Percentiles rank a stretch among this genome's conserved stretches.
Conservation (phyloP, 2,797 vertebrate genomes). For the Trachops cirrhosus region DNA sequence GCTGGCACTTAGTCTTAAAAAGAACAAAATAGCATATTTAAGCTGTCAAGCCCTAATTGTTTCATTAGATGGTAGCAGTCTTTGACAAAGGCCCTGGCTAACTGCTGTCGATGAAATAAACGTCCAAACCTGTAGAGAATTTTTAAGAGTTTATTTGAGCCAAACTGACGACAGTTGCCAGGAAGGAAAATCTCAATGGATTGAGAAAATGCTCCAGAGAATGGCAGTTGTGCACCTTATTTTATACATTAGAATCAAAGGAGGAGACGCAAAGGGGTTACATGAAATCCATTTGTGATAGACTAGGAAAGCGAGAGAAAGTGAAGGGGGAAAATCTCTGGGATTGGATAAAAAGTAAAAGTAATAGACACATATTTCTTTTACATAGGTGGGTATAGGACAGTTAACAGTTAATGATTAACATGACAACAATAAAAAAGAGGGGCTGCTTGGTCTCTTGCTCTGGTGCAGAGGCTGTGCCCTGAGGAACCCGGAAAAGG, state of each 20-base stretch:
- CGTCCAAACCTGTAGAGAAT: background rate
- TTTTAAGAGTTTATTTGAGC: background rate
- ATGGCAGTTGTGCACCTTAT: background rate
- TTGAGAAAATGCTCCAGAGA: background rate
- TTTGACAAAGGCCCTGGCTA: constrained; percentile 76
- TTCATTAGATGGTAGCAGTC: constrained; percentile 83
- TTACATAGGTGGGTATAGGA: background rate
- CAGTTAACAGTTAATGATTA: background rate
- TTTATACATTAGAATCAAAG: background rate
- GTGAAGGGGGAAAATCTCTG: background rate
- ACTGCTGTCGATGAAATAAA: background rate
- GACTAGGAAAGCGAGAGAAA: background rate
- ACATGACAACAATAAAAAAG: background rate
- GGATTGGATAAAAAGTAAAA: background rate
- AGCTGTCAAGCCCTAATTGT: constrained; percentile 84
- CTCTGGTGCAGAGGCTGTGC: background rate
- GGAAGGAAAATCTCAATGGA: background rate
- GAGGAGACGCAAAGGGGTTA: background rate
- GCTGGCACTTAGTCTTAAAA: constrained; percentile 81
- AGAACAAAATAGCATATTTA: constrained; percentile 82
- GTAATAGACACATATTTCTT: background rate
- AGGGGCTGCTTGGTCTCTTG: background rate
- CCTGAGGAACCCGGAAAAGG: background rate
- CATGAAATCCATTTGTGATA: background rate
- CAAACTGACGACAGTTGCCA: background rate